Base-by-base conservation (phyloP, 2,113 vertebrate genomes). In the Solea solea region DNA sequence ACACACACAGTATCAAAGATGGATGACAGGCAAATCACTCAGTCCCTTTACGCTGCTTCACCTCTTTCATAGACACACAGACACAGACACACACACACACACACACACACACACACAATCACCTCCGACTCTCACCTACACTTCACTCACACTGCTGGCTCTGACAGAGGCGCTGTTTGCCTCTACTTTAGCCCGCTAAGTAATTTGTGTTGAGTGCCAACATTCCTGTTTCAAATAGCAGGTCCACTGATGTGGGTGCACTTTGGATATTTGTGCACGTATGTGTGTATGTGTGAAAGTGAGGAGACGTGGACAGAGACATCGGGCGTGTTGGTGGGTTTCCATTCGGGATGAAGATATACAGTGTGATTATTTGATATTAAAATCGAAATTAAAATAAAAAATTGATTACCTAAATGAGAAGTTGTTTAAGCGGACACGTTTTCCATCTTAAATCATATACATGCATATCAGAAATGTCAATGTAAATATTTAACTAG, bases 181-280 rank as follows among this genome's bases (percentile, higher is more conserved):
- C 60, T 69, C 78, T 39, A 56, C 76, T 60, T 59, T 70, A 58
- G 74, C 77, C 21, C 58, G 77, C 77, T 55, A 58, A 80, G 83
- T 83, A 63, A 85, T 83, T 79, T 42, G 69, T 49, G 48, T 58
- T 27, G 56, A 9, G 65, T 62, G 87, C 85, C 86, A 90, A 80
- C 75, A 80, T 87, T 86, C 76, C 72, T 83, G 73, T 62, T 87
- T 81, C 79, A 84, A 86, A 83, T 70, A 80, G 78, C 50, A 72
- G 64, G 42, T 58, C 78, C 59, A 75, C 72, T 83, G 76, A 85
- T 78, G 78, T 70, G 48, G 59, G 58, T 78, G 82, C 81, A 88
- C 69, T 53, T 60, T 15, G 69, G 76, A 70, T 51, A 44, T 6
- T 34, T 6, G 5, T 34, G 34, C 34, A 2, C 5, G 5, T 34